phyloP scores from a whole-genome alignment of 2,113 vertebrate species.

The Tetraodon nigroviridis region DNA sequence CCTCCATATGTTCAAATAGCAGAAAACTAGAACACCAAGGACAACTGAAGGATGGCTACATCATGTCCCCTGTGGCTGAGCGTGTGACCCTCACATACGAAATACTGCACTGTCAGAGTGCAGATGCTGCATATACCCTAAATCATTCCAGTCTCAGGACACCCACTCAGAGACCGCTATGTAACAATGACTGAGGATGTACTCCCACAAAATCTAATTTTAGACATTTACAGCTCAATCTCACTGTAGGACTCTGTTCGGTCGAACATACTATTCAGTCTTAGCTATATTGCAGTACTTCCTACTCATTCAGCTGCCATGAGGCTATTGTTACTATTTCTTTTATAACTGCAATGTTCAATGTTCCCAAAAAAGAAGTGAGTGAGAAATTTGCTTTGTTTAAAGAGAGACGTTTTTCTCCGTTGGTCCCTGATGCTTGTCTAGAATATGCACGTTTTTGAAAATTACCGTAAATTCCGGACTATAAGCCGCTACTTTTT shows the following conservation, averaged over 20 bases:
- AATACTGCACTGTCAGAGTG: slow-evolving; percentile 11
- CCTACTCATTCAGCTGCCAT: slow-evolving; percentile 2
- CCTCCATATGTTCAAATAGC: slow-evolving; percentile 9
- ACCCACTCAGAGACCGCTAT: slow-evolving; percentile 28
- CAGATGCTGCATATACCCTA: slow-evolving; percentile 6
- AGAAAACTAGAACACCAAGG: slow-evolving; percentile 21
- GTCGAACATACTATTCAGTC: slow-evolving; percentile 18
- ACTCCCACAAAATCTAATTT: slow-evolving; percentile 46
- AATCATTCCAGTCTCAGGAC: slow-evolving; percentile 27
- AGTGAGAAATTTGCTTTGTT: slow-evolving; percentile 19
- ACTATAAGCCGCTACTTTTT: too few species aligned
- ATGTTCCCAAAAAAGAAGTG: background rate
- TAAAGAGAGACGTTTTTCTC: slow-evolving; percentile 4
- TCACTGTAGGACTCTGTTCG: slow-evolving; percentile 21
- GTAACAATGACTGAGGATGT: slow-evolving; percentile 49
- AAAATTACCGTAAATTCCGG: too few species aligned
- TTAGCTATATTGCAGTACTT: slow-evolving; percentile 11
- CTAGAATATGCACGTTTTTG: slow-evolving; percentile 23
- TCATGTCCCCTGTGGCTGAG: slow-evolving; percentile 1
- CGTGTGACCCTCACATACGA: slow-evolving; percentile 22
- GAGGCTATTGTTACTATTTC: too few species aligned
- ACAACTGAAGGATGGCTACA: slow-evolving; percentile 39
- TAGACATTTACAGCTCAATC: slow-evolving; percentile 32
- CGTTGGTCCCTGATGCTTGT: slow-evolving; percentile 12
- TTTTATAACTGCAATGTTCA: too few species aligned